These are phyloP conservation scores for Heptranchias perlo DNA, from an alignment of 2,113 vertebrate genomes.

Conservation along the genomic window DNA sequence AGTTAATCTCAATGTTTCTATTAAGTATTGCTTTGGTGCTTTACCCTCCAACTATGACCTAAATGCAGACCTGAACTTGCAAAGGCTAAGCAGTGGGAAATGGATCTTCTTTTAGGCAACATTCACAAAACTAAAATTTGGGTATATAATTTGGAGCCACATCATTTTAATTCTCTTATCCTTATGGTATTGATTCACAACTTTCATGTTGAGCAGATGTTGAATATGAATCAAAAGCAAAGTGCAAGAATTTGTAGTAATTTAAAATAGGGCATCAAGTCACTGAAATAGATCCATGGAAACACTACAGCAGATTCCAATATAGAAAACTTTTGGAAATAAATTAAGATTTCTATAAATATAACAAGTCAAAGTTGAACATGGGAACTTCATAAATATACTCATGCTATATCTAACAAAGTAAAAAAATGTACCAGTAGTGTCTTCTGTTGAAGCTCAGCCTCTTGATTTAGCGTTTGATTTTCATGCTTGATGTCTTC, in stretches of 20 bases:
- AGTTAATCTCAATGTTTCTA: not conserved
- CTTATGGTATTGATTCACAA: not conserved
- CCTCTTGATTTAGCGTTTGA: not conserved
- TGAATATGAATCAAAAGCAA: not conserved
- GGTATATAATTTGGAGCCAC: not conserved
- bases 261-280: not conserved
- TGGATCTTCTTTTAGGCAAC: not conserved
- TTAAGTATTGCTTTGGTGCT: not conserved
- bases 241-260: not conserved
- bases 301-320: not conserved
- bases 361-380: not conserved
- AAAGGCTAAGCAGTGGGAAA: not conserved
- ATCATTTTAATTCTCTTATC: not conserved
- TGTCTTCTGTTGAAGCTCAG: not conserved
- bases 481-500: constrained; percentile 9
- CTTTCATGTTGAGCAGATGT: not conserved
- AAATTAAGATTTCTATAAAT: not conserved
- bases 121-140: not conserved
- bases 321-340: not conserved
- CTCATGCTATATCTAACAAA: not conserved
- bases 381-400: not conserved
- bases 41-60: not conserved
- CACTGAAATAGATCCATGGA: not conserved
- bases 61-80: not conserved
- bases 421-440: not conserved